Conservation (phyloP, 2,113 vertebrate genomes). For the Ornithorhynchus anatinus region DNA sequence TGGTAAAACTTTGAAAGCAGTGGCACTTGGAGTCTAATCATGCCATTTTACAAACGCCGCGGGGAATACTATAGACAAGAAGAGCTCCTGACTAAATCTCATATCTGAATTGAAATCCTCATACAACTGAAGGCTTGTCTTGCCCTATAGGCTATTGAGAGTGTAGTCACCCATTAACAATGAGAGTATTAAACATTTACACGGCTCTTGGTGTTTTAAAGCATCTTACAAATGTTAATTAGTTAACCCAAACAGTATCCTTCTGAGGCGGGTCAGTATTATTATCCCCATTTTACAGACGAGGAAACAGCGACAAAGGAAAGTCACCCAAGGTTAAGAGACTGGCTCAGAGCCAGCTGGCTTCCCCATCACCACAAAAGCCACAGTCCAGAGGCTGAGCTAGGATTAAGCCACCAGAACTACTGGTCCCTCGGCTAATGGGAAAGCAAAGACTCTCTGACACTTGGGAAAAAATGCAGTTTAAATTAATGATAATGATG, state of each 20-base stretch:
- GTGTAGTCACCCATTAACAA: not conserved
- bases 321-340: not conserved
- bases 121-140: not conserved
- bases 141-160: not conserved
- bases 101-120: not conserved
- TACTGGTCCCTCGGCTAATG: not conserved
- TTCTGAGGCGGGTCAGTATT: not conserved
- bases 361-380: not conserved
- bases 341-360: not conserved
- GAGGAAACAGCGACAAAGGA: slow-evolving; percentile 3
- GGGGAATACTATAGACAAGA: not conserved
- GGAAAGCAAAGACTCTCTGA: no score
- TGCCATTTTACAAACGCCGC: no score
- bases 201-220: not conserved
- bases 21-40: no score
- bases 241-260: not conserved
- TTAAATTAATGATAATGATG: no score
- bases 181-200: not conserved
- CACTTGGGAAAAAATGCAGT: no score
- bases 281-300: slow-evolving; percentile 11
- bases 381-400: not conserved
- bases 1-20: no score
- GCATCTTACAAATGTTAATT: not conserved
- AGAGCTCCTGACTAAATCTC: not conserved
- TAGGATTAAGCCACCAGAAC: not conserved